Conservation (phyloP, 2,113 vertebrate species). For the Entelurus aequoreus region DNA sequence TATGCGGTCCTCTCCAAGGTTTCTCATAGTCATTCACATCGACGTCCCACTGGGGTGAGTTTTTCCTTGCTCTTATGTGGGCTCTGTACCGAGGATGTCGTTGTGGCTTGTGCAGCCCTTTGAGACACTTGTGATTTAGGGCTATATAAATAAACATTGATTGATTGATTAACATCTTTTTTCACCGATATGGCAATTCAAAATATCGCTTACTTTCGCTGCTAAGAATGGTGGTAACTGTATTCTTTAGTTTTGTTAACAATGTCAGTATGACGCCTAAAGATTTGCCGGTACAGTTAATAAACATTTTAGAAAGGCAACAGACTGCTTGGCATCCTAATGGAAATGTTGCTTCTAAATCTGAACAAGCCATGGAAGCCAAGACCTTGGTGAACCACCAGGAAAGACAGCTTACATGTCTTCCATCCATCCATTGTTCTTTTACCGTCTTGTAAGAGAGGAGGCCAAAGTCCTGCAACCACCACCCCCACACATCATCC, state of each 20-base stretch:
- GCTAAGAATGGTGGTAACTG: too few species aligned
- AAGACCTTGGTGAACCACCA: constrained; percentile 19
- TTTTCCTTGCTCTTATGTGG: too few species aligned
- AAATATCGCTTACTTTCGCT: too few species aligned
- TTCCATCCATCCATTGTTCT: constrained; percentile 37
- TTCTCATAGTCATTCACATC: too few species aligned
- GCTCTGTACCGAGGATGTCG: too few species aligned
- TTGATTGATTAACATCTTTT: too few species aligned
- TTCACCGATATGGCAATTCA: too few species aligned
- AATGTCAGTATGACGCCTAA: neutral
- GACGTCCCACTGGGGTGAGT: too few species aligned
- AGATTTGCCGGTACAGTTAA: neutral
- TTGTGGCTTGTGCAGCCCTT: too few species aligned
- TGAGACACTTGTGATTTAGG: too few species aligned
- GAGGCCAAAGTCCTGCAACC: constrained; percentile 52
- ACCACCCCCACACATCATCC: constrained; percentile 18
- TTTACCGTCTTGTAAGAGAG: constrained; percentile 42
- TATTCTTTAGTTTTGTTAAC: neutral
- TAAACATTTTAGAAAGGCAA: neutral
- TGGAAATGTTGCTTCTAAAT: neutral
- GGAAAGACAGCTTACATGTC: constrained; percentile 9
- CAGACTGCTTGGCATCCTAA: neutral
- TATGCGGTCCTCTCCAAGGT: too few species aligned
- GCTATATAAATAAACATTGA: too few species aligned
- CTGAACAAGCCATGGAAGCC: constrained; percentile 10